These are phyloP conservation scores for Arizona elegans DNA, from an alignment of 2,113 vertebrate species.

Conservation along the genomic window DNA sequence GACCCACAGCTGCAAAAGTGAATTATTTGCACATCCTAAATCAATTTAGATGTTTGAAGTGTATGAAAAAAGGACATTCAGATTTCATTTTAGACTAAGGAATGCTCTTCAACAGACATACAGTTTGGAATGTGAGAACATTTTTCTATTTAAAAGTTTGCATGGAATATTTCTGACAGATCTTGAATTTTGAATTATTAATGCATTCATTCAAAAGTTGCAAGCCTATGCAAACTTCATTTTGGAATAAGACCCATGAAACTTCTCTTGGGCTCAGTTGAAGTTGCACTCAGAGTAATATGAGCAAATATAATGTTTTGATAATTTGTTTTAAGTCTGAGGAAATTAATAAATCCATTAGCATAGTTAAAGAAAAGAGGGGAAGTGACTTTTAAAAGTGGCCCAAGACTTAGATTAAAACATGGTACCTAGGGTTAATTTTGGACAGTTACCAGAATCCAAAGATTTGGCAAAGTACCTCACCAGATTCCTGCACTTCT, in stretches of 20 bases:
- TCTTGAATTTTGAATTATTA: slow-evolving; percentile 1
- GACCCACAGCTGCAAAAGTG: slow-evolving; percentile 56
- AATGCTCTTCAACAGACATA: slow-evolving; percentile 41
- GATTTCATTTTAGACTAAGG: slow-evolving; percentile 49
- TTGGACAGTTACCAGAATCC: neutral
- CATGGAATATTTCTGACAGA: slow-evolving; percentile 13
- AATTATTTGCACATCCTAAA: slow-evolving; percentile 62
- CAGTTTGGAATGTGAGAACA: slow-evolving; percentile 17
- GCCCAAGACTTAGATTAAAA: neutral
- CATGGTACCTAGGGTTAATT: neutral
- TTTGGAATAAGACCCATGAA: neutral
- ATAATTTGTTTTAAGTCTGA: neutral
- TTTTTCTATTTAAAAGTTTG: slow-evolving; percentile 11
- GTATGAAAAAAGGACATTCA: slow-evolving; percentile 43
- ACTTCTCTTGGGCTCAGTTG: neutral
- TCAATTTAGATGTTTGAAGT: slow-evolving; percentile 58
- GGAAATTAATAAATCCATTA: neutral
- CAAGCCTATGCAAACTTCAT: neutral
- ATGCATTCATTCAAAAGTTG: neutral
- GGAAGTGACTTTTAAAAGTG: neutral
- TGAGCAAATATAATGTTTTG: neutral
- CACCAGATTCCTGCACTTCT: neutral
- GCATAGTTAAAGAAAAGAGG: neutral
- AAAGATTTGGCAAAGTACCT: neutral
- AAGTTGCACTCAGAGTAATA: neutral